Conservation (phyloP, 2,797 vertebrate species). For the Oophaga sylvatica region DNA sequence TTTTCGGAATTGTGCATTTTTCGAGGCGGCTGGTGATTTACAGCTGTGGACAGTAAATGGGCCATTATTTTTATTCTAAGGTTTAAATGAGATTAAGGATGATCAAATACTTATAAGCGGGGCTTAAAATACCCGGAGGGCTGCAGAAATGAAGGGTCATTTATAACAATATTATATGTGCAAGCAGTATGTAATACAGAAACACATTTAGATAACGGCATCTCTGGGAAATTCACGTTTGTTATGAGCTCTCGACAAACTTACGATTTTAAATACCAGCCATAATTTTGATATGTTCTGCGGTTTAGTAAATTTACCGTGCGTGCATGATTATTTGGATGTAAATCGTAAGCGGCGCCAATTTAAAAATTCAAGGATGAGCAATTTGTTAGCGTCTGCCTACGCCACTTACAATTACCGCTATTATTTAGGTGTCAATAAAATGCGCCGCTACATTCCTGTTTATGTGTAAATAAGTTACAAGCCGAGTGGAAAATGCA, state of each 20-base stretch:
- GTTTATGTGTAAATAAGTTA: constrained; percentile 24
- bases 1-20: constrained; percentile 48
- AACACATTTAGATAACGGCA: rapidly evolving
- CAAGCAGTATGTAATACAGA: neutral
- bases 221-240: neutral
- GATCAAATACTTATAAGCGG: constrained; percentile 58
- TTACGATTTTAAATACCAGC: constrained; percentile 43
- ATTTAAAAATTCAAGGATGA: constrained; percentile 58
- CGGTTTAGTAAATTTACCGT: constrained; percentile 63
- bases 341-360: constrained; percentile 58
- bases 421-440: constrained; percentile 5
- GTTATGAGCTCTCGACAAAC: neutral
- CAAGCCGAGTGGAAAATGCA: neutral
- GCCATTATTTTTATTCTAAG: constrained; percentile 58
- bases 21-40: constrained; percentile 33
- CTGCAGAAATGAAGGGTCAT: constrained; percentile 55
- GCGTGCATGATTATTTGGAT: constrained; percentile 65
- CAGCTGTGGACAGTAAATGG: constrained; percentile 50
- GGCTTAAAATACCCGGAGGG: constrained; percentile 59
- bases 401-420: neutral
- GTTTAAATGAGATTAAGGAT: constrained; percentile 57
- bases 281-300: constrained; percentile 62
- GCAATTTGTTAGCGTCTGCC: constrained; percentile 29
- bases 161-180: rapidly evolving
- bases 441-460: neutral